Base-by-base conservation (phyloP, 2,113 vertebrate species). In the Ammodytes dubius region DNA sequence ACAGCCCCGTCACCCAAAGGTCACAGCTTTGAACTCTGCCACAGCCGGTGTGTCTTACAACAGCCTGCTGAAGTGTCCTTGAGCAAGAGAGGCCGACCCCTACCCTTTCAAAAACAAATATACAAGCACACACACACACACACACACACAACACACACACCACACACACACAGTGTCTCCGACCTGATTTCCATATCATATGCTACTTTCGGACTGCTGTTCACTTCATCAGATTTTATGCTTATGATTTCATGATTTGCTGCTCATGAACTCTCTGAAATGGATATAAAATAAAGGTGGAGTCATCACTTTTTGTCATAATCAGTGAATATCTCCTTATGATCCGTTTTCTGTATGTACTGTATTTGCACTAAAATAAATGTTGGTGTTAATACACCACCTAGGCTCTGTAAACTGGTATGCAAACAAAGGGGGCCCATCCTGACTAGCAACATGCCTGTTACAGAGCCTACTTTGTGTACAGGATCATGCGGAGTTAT, bases 161-260 rank as follows among this genome's bases (percentile, higher is more conserved):
- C 53, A 68, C 17, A 77, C 35, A 53, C 57, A 63, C 47, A 54
- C 46, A 39, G 11, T 37, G 46, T 42, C 40, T 67, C 49, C 58
- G 14, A 59, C 52, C 15, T 70, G 40, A 46, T 74, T 78, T 78
- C 37, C 47, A 74, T 76, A 70, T 74, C 78, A 86, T 63, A 45
- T 49, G 63, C 67, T 67, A 6, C 40, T 54, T 61, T 77, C 77
- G 40, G 45, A 60, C 46, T 58, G 35, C 80, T 54, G 61, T 59
- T 86, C 68, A 77, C 54, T 78, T 80, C 40, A 67, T 76, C 50
- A 61, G 19, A 54, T 77, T 72, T 69, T 7, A 83, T 50, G 5
- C 42, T 79, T 59, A 46, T 12, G 2, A 54, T 81, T 75, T 82
- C 52, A 46, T 84, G 9, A 77, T 90, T 83, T 87, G 47, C 67